These are phyloP conservation scores for Caradrina kadenii DNA, from an alignment of 2,888 invertebrate genomes.

Conservation along the genomic window DNA sequence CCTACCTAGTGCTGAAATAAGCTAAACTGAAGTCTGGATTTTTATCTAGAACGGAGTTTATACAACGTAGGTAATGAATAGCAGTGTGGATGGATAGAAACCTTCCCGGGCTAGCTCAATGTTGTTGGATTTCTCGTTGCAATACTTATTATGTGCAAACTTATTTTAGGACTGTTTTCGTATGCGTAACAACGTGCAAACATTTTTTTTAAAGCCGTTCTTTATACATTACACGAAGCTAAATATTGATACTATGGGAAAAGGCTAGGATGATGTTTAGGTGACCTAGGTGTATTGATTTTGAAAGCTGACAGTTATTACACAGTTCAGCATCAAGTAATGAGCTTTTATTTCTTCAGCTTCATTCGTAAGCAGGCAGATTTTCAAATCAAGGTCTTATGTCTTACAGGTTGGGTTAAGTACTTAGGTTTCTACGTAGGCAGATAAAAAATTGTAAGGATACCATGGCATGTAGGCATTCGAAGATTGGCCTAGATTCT, in stretches of 20 bases:
- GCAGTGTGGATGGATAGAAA: constrained; percentile 51
- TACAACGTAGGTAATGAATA: constrained; percentile 48
- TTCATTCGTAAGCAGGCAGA: not conserved
- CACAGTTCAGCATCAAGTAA: no score
- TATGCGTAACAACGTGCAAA: constrained; percentile 3
- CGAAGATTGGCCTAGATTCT: not conserved
- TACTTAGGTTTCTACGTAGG: no score
- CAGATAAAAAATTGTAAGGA: no score
- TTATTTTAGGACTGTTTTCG: constrained; percentile 46
- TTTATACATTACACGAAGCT: not conserved
- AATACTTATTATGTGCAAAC: constrained; percentile 45
- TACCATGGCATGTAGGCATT: no score
- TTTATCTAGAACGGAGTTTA: constrained; percentile 62
- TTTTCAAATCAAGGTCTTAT: no score
- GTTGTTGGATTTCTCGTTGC: constrained; percentile 34
- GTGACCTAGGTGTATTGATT: no score
- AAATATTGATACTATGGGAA: constrained; percentile 13
- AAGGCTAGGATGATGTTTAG: not conserved
- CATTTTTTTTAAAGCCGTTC: constrained; percentile 1
- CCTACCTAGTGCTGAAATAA: constrained; percentile 55
- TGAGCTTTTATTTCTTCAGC: not conserved
- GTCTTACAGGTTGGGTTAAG: no score
- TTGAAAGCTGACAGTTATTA: no score
- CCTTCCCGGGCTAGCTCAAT: constrained; percentile 27
- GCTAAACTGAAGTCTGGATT: constrained; percentile 51